Evolutionary conservation across 2,113 vertebrate genomes (phyloP).

Genomic region (Cranoglanis bouderius): DNA sequence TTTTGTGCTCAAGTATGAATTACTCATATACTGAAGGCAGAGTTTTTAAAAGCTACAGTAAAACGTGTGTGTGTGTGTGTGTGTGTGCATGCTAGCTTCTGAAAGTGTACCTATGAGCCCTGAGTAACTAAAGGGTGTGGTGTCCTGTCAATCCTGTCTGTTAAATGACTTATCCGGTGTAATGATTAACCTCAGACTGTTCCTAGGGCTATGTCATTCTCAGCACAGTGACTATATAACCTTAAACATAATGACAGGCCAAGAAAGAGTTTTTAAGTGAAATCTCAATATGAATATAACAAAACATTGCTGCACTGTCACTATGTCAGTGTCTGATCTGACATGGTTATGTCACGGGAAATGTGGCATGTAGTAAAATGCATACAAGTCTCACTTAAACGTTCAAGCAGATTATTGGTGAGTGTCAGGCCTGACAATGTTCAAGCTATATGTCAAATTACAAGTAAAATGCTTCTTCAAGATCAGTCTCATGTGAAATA

Average conservation of each 20-base stretch:
- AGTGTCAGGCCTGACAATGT: background rate
- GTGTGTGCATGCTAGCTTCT: background rate
- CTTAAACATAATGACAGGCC: background rate
- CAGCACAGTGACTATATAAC: background rate
- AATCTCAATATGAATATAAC: background rate
- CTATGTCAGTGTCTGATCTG: background rate
- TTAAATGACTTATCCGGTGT: slow-evolving; percentile 15
- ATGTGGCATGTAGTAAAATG: background rate
- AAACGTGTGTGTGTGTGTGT: background rate
- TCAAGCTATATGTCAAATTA: background rate
- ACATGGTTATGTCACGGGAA: background rate
- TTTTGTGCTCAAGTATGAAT: background rate
- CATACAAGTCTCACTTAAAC: slow-evolving; percentile 2
- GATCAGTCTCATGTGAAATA: background rate
- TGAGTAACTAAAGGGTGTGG: slow-evolving; percentile 15
- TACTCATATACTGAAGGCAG: background rate
- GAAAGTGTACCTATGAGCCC: background rate
- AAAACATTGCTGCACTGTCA: background rate
- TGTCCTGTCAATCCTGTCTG: background rate
- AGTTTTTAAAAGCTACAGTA: background rate
- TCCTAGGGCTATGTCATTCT: background rate
- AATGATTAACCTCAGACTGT: slow-evolving; percentile 33
- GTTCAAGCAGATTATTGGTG: background rate
- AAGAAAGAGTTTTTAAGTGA: background rate
- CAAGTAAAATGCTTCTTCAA: background rate